These are phyloP conservation scores for Gobio gobio DNA, from an alignment of 2,113 vertebrate species.

Conservation along the genomic window DNA sequence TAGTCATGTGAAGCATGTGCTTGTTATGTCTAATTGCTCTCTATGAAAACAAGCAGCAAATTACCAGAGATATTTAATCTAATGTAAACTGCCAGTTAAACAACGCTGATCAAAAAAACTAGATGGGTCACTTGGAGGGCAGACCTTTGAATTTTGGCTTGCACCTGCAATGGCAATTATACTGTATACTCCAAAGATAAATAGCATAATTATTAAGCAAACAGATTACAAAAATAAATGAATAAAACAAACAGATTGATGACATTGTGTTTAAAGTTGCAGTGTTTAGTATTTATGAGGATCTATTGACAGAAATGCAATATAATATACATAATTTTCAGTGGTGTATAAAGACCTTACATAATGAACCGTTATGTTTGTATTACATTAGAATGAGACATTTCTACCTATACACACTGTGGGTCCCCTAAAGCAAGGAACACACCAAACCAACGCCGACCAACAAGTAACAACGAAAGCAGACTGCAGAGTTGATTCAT, in stretches of 20 bases:
- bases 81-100: not conserved
- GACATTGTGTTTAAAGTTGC: not conserved
- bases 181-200: not conserved
- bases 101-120: not conserved
- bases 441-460: no score
- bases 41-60: not conserved
- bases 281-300: no score
- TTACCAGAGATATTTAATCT: slow-evolving; percentile 17
- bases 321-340: no score
- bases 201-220: not conserved
- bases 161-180: not conserved
- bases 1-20: not conserved
- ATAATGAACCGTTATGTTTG: no score
- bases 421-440: no score
- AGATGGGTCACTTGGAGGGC: slow-evolving; percentile 8
- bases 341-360: no score
- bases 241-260: not conserved
- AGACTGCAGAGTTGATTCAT: no score
- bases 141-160: not conserved
- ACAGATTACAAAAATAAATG: not conserved
- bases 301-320: no score
- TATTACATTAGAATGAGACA: no score
- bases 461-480: no score
- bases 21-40: slow-evolving; percentile 25
- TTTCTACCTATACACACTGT: no score